A percentile compares a stretch with the other conserved stretches of the same genome.
Conservation (phyloP, 37 sponge, comb jelly and placozoan genomes). For the Diacarnus erythraeanus region DNA sequence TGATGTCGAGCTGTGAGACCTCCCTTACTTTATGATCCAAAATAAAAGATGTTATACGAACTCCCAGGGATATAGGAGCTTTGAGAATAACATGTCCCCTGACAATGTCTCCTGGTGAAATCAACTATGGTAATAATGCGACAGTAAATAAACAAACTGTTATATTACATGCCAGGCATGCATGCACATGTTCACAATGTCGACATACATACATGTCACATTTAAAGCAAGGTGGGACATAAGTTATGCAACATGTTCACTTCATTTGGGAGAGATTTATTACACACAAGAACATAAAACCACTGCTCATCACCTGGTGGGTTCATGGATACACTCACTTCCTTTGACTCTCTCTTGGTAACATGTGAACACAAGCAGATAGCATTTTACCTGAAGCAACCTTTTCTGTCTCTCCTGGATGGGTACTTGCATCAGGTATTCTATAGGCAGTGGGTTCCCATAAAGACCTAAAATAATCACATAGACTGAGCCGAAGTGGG, state of each 20-base stretch:
- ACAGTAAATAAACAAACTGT: too few relatives aligned
- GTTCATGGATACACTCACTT: background rate
- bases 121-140: constrained; percentile 23
- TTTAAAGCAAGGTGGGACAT: too few relatives aligned
- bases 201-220: too few relatives aligned
- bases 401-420: background rate
- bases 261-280: too few relatives aligned
- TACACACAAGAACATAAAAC: too few relatives aligned
- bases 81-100: constrained; percentile 43
- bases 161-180: too few relatives aligned
- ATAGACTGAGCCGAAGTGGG: background rate
- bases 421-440: constrained; percentile 1
- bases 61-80: constrained; percentile 9
- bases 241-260: too few relatives aligned
- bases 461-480: background rate
- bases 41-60: constrained; percentile 34
- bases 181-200: too few relatives aligned
- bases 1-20: constrained; percentile 32
- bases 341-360: too few relatives aligned
- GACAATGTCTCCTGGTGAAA: constrained; percentile 54
- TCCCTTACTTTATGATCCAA: constrained; percentile 32
- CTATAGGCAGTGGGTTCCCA: constrained; percentile 10
- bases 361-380: too few relatives aligned
- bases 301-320: constrained; percentile 1
- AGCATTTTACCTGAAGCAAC: background rate